Conservation (phyloP, 2,797 vertebrate genomes). For the Gadopsis bispinosus region DNA sequence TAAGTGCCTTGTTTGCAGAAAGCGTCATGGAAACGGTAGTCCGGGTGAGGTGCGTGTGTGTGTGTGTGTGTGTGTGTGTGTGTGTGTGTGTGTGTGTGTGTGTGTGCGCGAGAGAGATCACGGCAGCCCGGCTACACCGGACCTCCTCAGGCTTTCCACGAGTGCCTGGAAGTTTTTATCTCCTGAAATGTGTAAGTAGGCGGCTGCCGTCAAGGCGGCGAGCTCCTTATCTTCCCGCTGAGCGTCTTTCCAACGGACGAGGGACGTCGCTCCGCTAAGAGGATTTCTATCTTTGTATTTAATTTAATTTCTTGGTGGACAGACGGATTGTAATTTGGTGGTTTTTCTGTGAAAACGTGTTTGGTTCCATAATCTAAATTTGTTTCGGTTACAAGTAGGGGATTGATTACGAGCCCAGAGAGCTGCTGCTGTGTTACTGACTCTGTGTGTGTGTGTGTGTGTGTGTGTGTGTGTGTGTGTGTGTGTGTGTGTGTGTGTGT, state of each 20-base stretch:
- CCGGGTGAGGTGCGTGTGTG: not conserved
- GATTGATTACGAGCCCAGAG: slow-evolving; percentile 53
- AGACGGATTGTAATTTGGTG: slow-evolving; percentile 50
- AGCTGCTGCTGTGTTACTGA: slow-evolving; percentile 17
- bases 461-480: slow-evolving; percentile 24
- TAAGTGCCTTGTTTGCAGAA: not conserved
- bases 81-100: slow-evolving; percentile 16
- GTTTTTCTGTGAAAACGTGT: slow-evolving; percentile 48
- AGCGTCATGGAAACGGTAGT: not conserved
- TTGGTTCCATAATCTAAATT: slow-evolving; percentile 63
- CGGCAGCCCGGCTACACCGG: slow-evolving; percentile 4
- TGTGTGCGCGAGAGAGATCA: not conserved
- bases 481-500: slow-evolving; percentile 3
- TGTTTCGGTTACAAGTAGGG: slow-evolving; percentile 48
- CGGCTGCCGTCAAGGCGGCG: slow-evolving; percentile 32
- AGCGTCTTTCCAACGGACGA: slow-evolving; percentile 43
- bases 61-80: slow-evolving; percentile 5
- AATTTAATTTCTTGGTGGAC: slow-evolving; percentile 66
- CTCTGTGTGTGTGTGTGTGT: slow-evolving; percentile 2
- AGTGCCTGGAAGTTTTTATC: slow-evolving; percentile 63
- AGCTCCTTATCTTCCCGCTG: slow-evolving; percentile 62
- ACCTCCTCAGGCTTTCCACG: slow-evolving; percentile 32
- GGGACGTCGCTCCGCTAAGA: slow-evolving; percentile 48
- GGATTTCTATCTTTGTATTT: slow-evolving; percentile 69
- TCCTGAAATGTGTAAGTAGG: slow-evolving; percentile 37